Evolutionary conservation across 2,888 invertebrate species (phyloP).

Genomic region (Sesia apiformis): DNA sequence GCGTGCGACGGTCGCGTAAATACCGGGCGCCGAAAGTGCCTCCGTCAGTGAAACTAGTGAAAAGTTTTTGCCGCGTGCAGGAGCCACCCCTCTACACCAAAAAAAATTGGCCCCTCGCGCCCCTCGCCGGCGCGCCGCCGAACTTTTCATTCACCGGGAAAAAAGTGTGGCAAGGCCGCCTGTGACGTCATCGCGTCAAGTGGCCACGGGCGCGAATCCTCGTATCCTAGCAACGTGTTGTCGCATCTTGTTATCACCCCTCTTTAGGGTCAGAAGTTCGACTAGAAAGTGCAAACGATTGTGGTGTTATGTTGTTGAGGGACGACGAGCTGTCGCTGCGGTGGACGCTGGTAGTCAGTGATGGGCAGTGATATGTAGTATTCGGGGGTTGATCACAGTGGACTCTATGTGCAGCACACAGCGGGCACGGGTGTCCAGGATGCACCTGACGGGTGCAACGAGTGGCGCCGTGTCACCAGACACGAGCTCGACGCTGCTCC

Average conservation of each 20-base stretch:
- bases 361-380: slow-evolving; percentile 50
- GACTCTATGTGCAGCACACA: slow-evolving; percentile 69
- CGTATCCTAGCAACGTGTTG: slow-evolving; percentile 68
- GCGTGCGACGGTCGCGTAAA: slow-evolving; percentile 28
- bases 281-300: neutral
- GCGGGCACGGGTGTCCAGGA: slow-evolving; percentile 67
- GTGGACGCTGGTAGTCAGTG: slow-evolving; percentile 34
- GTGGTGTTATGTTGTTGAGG: slow-evolving; percentile 32
- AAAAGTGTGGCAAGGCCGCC: slow-evolving; percentile 75
- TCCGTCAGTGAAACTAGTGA: slow-evolving; percentile 72
- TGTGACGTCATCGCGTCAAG: slow-evolving; percentile 72
- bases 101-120: slow-evolving; percentile 68
- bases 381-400: slow-evolving; percentile 19
- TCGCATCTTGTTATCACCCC: slow-evolving; percentile 29
- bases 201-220: slow-evolving; percentile 44
- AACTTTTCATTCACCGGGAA: slow-evolving; percentile 78
- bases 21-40: slow-evolving; percentile 50
- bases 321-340: slow-evolving; percentile 27
- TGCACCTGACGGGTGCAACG: slow-evolving; percentile 68
- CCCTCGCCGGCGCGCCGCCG: slow-evolving; percentile 65
- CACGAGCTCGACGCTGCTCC: slow-evolving; percentile 81
- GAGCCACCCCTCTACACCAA: slow-evolving; percentile 60
- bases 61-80: slow-evolving; percentile 68
- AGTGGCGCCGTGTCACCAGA: slow-evolving; percentile 79
- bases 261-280: slow-evolving; percentile 1